Evolutionary conservation across 2,113 vertebrate genomes (phyloP).

Genomic region (Corythoichthys haematopterus): DNA sequence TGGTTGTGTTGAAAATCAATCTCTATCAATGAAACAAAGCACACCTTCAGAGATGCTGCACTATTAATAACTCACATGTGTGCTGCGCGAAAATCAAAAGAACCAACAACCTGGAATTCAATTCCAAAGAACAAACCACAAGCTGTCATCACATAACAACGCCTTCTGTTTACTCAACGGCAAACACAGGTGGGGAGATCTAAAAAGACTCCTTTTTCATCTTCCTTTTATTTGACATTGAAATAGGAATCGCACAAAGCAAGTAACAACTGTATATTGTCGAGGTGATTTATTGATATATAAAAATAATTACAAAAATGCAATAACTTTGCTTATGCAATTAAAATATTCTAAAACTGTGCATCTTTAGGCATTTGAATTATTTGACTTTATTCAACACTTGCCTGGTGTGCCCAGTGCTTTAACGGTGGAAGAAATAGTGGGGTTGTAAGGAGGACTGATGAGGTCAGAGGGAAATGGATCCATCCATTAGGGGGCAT

Average conservation of each 20-base stretch:
- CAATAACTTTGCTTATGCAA: not conserved
- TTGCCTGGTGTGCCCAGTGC: constrained; percentile 6
- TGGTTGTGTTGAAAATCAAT: not conserved
- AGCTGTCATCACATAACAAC: constrained; percentile 41
- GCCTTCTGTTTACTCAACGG: constrained; percentile 57
- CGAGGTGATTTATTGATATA: constrained; percentile 17
- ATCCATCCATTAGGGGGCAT: constrained; percentile 69
- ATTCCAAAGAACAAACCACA: constrained; percentile 52
- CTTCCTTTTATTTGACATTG: constrained; percentile 30
- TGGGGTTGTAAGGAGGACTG: constrained; percentile 40
- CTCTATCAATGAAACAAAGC: not conserved
- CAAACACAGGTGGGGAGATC: constrained; percentile 56
- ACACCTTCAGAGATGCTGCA: constrained; percentile 16
- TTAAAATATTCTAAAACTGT: not conserved
- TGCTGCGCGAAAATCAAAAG: constrained; percentile 40
- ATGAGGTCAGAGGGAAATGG: constrained; percentile 73
- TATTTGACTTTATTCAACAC: constrained; percentile 3
- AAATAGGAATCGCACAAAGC: constrained; percentile 27
- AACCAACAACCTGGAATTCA: constrained; percentile 50
- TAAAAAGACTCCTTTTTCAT: constrained; percentile 2
- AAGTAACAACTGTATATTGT: constrained; percentile 13
- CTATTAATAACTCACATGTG: constrained; percentile 47
- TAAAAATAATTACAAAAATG: not conserved
- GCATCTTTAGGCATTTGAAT: not conserved
- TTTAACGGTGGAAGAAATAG: constrained; percentile 14